Evolutionary conservation across 2,888 invertebrate species (phyloP).

Genomic region (Spialia ferax): DNA sequence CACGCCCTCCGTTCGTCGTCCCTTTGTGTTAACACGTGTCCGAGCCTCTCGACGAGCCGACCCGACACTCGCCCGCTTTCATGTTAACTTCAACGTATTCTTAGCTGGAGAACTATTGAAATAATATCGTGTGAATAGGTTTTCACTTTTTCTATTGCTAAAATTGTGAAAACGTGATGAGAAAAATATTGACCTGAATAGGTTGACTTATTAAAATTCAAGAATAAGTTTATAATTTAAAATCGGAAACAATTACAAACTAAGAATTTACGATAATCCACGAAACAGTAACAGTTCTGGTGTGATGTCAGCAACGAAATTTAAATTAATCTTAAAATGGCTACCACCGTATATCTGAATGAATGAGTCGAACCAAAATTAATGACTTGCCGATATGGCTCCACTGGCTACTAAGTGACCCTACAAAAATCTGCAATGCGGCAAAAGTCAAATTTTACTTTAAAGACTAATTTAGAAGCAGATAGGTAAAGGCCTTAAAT

Average conservation of each 20-base stretch:
- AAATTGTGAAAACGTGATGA: neutral
- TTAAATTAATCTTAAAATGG: neutral
- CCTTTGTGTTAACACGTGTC: neutral
- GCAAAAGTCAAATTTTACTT: neutral
- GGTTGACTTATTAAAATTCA: too few species aligned
- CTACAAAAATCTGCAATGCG: conserved; percentile 2
- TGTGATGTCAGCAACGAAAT: neutral
- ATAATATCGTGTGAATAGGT: neutral
- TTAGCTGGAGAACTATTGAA: neutral
- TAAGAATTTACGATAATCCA: too few species aligned
- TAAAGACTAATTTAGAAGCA: neutral
- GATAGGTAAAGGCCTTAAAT: neutral
- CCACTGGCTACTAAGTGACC: neutral
- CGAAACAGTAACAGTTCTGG: neutral
- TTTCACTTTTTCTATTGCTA: neutral
- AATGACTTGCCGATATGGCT: neutral
- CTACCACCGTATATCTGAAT: neutral
- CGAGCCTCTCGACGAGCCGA: neutral
- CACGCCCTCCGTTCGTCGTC: too few species aligned
- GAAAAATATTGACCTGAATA: too few species aligned
- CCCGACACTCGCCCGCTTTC: neutral
- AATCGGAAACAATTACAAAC: too few species aligned
- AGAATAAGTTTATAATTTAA: too few species aligned
- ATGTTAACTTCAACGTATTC: neutral
- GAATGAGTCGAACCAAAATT: neutral